These are phyloP conservation scores for Scaptodrosophila latifasciaeformis DNA, from an alignment of 2,888 invertebrate genomes.

Conservation along the genomic window DNA sequence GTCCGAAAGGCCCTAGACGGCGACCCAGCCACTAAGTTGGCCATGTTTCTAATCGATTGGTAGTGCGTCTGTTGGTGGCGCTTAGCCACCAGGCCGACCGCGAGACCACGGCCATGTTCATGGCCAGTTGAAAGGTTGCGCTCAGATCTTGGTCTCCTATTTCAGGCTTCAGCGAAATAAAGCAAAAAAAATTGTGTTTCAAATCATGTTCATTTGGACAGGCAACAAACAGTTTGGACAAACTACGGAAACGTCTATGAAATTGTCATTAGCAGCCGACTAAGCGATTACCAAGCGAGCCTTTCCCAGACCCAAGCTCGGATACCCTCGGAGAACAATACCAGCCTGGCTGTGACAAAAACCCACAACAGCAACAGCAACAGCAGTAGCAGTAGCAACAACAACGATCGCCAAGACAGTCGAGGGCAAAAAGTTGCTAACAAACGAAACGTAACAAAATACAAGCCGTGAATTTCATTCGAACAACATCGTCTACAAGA, in stretches of 20 bases:
- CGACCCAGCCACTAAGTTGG: background rate
- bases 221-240: slow-evolving; percentile 75
- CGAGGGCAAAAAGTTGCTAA: slow-evolving; percentile 41
- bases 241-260: slow-evolving; percentile 70
- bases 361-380: slow-evolving; percentile 30
- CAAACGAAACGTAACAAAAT: slow-evolving; percentile 58
- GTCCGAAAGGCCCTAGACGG: slow-evolving; percentile 14
- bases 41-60: slow-evolving; percentile 37
- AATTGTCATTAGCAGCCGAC: slow-evolving; percentile 63
- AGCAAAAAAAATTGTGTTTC: slow-evolving; percentile 62
- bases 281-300: slow-evolving; percentile 35
- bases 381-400: slow-evolving; percentile 27
- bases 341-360: no score
- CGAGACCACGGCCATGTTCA: background rate
- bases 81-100: slow-evolving; percentile 4
- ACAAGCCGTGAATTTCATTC: slow-evolving; percentile 74
- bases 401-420: slow-evolving; percentile 24
- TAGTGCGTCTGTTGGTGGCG: slow-evolving; percentile 25
- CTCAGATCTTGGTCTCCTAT: slow-evolving; percentile 32
- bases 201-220: slow-evolving; percentile 74
- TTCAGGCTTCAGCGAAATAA: slow-evolving; percentile 35
- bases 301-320: slow-evolving; percentile 32
- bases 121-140: slow-evolving; percentile 46
- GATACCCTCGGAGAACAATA: slow-evolving; percentile 5
- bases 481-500: slow-evolving; percentile 75